Conservation (phyloP, 2,888 invertebrate species). For the Campoplex capitator region DNA sequence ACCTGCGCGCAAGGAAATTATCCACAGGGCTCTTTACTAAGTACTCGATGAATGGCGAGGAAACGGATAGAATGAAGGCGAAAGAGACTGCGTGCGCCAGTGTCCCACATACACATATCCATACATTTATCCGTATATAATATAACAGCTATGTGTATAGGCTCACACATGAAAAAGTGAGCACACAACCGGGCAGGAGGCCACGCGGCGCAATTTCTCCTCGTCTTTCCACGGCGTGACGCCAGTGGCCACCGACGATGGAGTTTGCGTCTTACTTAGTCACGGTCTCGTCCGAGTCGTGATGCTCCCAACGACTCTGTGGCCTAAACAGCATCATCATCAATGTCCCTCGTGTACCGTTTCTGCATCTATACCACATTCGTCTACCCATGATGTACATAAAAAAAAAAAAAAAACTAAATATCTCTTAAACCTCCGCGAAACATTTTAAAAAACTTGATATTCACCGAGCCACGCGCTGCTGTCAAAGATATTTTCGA, state of each 20-base stretch:
- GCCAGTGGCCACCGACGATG: conserved; percentile 62
- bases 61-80: conserved; percentile 35
- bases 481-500: background rate
- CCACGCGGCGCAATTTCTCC: conserved; percentile 29
- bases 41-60: conserved; percentile 64
- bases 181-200: conserved; percentile 43
- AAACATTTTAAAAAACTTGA: background rate
- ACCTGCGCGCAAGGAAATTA: conserved; percentile 70
- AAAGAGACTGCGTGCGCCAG: conserved; percentile 27
- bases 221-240: conserved; percentile 39
- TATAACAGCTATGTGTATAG: background rate
- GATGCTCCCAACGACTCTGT: background rate
- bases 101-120: conserved; percentile 4
- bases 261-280: conserved; percentile 62
- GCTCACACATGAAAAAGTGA: conserved; percentile 1
- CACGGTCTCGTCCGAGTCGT: conserved; percentile 55
- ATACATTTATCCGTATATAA: background rate
- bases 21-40: conserved; percentile 55
- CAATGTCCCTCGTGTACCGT: background rate
- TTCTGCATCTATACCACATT: background rate
- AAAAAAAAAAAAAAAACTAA: background rate
- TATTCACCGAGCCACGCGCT: background rate
- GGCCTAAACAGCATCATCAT: conserved; percentile 45
- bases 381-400: background rate
- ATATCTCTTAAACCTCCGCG: background rate